Evolutionary conservation across 2,797 vertebrate species (phyloP).

Genomic region (Molossus molossus): DNA sequence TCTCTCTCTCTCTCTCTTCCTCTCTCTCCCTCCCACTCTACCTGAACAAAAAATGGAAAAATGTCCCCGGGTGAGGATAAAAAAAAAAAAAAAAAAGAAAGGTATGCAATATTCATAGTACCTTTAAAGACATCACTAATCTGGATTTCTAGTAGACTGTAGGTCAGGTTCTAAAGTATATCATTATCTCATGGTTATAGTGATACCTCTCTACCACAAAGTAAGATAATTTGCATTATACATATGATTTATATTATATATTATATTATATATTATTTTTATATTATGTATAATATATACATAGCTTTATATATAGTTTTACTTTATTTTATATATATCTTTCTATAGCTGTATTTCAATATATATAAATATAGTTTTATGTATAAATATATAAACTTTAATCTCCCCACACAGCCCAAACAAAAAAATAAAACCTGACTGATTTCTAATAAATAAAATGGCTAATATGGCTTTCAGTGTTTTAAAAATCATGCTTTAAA

Average conservation of each 20-base stretch:
- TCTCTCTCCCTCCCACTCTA: too few relatives aligned
- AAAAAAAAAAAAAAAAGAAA: not conserved
- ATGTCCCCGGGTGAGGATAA: too few relatives aligned
- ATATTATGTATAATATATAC: not conserved
- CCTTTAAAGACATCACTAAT: not conserved
- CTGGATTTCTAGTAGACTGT: not conserved
- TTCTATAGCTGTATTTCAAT: too few relatives aligned
- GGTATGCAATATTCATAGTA: not conserved
- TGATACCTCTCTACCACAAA: not conserved
- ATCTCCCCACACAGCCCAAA: not conserved
- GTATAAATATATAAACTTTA: not conserved
- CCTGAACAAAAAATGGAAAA: too few relatives aligned
- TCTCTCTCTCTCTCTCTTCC: too few relatives aligned
- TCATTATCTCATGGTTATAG: not conserved
- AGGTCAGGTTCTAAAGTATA: not conserved
- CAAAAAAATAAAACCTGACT: not conserved
- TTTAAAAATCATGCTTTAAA: conserved; percentile 1
- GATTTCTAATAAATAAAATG: not conserved
- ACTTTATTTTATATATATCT: not conserved
- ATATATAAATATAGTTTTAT: not conserved
- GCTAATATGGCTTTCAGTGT: not conserved
- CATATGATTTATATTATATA: not conserved
- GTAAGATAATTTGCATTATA: not conserved
- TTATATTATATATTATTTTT: not conserved
- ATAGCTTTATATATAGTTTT: not conserved